Conservation (phyloP, 2,888 invertebrate genomes). For the Eupithecia pulchellata region DNA sequence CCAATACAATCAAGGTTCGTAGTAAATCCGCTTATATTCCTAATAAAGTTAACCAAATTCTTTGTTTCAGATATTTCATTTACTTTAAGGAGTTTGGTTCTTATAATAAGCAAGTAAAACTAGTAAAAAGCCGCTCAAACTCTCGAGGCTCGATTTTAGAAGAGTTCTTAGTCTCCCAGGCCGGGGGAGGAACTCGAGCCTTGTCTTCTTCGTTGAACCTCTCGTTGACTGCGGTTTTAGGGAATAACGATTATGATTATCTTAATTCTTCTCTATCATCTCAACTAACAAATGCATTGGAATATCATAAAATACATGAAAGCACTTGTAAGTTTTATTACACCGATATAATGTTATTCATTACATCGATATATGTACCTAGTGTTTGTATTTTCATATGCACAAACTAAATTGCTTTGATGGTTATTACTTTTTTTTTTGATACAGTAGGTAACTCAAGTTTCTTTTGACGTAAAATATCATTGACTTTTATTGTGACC, state of each 20-base stretch:
- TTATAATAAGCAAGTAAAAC: conserved; percentile 77
- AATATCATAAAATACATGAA: conserved; percentile 72
- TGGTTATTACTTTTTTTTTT: too few species aligned
- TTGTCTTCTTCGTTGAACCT: conserved; percentile 60
- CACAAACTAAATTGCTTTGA: not conserved
- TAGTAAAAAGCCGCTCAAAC: conserved; percentile 77
- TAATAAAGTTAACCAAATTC: too few species aligned
- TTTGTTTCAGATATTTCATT: conserved; percentile 78
- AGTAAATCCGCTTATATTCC: too few species aligned
- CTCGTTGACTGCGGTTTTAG: conserved; percentile 61
- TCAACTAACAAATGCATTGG: conserved; percentile 48
- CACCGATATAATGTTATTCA: too few species aligned
- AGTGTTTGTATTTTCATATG: not conserved
- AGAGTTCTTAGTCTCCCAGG: conserved; percentile 65
- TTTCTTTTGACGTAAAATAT: too few species aligned
- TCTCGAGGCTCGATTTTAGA: conserved; percentile 79
- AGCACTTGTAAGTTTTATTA: conserved; percentile 66
- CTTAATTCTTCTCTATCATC: conserved; percentile 8
- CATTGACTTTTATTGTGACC: too few species aligned
- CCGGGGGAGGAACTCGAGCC: conserved; percentile 54
- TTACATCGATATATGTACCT: not conserved
- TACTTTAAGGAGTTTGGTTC: conserved; percentile 85
- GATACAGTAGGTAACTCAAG: too few species aligned
- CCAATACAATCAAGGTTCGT: too few species aligned
- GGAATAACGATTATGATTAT: conserved; percentile 66